Evolutionary conservation across 2,797 vertebrate genomes (phyloP), one percentile per base, ranked within the genome.

Genomic region (Acanthurus leucopareius): DNA sequence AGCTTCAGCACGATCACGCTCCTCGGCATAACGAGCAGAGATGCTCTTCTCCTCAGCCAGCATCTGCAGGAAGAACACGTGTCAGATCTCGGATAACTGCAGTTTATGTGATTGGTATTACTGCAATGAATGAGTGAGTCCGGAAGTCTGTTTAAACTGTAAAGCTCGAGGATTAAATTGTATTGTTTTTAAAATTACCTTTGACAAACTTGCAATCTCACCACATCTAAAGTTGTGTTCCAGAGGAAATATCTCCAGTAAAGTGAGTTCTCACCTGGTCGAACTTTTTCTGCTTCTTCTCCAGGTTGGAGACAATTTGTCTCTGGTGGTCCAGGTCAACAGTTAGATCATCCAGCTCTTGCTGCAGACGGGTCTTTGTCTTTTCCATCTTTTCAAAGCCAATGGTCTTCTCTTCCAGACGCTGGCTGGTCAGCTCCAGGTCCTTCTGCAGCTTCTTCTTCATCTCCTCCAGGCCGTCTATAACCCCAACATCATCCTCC

Each of bases 261-360:
- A 53, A 25, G 25, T 25, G 25, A 52, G 38, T 45, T 45, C 14
- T 45, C 44, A 98, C 97, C 96, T 99, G 97, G 82, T 99, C 97
- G 42, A 99, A 99, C 88, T 98, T 99, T 92, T 98, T 99, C 93
- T 99, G 97, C 81, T 98, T 99, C 86, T 99, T 99, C 89, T 99
- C 97, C 75, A 99, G 75, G 93, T 96, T 98, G 58, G 97, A 98
- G 58, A 98, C 97, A 0, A 97, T 97, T 90, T 98, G 97, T 64
- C 97, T 95, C 80, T 98, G 97, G 70, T 98, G 97, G 83, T 99
- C 97, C 80, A 98, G 94, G 77, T 98, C 97, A 65, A 99, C 97
- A 57, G 95, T 94, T 82, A 97, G 92, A 88, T 99, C 97, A 15
- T 99, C 97, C 28, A 99, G 95, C 89, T 99, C 97, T 83, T 99